phyloP scores from a whole-genome alignment of 1,140 invertebrate species.

The Ceratina calcarata region DNA sequence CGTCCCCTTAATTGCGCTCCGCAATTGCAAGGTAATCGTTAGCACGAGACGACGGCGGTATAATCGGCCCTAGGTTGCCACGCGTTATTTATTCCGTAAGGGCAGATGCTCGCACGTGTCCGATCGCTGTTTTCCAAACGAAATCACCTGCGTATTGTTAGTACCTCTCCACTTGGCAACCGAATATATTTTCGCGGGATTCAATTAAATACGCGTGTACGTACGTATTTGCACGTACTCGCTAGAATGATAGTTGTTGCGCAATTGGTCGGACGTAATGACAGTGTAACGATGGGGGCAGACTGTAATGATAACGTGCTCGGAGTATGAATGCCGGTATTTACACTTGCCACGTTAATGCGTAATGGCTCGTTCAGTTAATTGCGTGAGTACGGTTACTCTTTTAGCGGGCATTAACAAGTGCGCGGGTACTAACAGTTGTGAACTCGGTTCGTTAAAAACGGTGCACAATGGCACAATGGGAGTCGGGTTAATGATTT shows the following conservation, averaged over 20 bases:
- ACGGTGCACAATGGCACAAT: slow-evolving; percentile 14
- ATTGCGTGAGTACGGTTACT: neutral
- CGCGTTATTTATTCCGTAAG: slow-evolving; percentile 1
- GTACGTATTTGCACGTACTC: neutral
- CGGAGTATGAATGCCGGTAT: neutral
- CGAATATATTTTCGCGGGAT: neutral
- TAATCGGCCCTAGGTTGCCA: neutral
- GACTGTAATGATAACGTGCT: neutral
- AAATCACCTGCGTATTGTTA: neutral
- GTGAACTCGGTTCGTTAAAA: slow-evolving; percentile 30
- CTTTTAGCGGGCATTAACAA: neutral
- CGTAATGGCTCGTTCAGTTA: slow-evolving; percentile 15
- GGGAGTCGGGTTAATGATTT: slow-evolving; percentile 36
- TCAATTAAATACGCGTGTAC: neutral
- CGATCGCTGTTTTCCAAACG: neutral
- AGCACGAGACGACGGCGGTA: slow-evolving; percentile 7
- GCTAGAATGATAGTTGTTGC: neutral
- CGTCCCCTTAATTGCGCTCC: slow-evolving; percentile 37
- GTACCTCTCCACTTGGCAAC: neutral
- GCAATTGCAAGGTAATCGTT: slow-evolving; percentile 24
- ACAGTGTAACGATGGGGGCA: neutral
- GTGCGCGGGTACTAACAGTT: neutral
- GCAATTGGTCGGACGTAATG: neutral
- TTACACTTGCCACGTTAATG: neutral
- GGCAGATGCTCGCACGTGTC: neutral